Evolutionary conservation across 37 sponge, comb jelly and placozoan genomes (phyloP).

Genomic region (Spongilla lacustris): DNA sequence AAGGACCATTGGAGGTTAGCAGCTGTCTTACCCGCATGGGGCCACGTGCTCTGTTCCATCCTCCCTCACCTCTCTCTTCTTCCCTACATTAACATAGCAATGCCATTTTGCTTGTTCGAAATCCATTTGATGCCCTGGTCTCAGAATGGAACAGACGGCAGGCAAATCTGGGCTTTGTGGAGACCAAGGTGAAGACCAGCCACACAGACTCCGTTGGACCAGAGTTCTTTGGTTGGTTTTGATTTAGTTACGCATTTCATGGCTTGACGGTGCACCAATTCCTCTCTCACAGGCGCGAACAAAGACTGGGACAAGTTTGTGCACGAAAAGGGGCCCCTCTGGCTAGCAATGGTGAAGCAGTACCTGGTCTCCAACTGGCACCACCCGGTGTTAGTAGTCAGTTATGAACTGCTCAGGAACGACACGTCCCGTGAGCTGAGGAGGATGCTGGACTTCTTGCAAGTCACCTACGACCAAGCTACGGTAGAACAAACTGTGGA

Average conservation of each 20-base stretch:
- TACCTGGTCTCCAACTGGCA: slow-evolving; percentile 24
- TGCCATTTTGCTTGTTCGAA: slow-evolving; percentile 40
- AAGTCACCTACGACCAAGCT: background rate
- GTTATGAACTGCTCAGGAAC: slow-evolving; percentile 34
- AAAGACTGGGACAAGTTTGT: slow-evolving; percentile 38
- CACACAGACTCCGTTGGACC: background rate
- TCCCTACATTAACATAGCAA: slow-evolving; percentile 5
- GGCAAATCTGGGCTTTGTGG: background rate
- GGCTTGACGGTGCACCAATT: background rate
- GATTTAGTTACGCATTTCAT: background rate
- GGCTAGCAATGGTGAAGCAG: slow-evolving; percentile 22
- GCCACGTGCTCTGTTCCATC: background rate
- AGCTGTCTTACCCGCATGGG: background rate
- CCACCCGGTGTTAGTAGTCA: slow-evolving; percentile 40
- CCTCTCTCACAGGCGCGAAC: background rate
- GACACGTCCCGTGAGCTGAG: slow-evolving; percentile 19
- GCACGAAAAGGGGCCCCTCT: background rate
- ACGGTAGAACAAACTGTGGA: slow-evolving; percentile 2
- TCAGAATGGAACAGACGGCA: slow-evolving; percentile 31
- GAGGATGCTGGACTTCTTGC: slow-evolving; percentile 30
- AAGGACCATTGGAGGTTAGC: background rate
- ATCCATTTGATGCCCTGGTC: slow-evolving; percentile 49
- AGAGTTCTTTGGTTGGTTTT: slow-evolving; percentile 17
- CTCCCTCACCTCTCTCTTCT: slow-evolving; percentile 9
- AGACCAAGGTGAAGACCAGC: background rate